Conservation (phyloP, 2,888 invertebrate genomes). For the Macrosoma leucophasiata region DNA sequence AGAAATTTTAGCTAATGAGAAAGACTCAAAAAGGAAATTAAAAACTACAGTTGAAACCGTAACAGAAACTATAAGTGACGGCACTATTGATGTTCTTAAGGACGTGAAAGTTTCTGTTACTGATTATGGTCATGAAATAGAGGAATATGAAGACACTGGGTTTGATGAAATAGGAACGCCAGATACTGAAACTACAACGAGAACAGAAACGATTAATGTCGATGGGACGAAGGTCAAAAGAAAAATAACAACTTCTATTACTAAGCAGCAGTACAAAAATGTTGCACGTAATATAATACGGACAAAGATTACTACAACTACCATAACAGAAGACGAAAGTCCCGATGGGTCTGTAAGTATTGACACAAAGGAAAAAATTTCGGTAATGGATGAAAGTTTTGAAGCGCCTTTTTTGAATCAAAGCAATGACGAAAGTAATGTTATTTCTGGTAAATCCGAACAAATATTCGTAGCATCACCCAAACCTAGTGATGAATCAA, state of each 20-base stretch:
- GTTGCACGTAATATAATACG: slow-evolving; percentile 24
- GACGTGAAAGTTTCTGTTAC: slow-evolving; percentile 33
- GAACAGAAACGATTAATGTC: slow-evolving; percentile 4
- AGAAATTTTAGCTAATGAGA: slow-evolving; percentile 26
- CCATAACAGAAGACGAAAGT: slow-evolving; percentile 33
- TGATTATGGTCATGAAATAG: slow-evolving; percentile 25
- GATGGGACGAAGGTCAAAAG: slow-evolving; percentile 29
- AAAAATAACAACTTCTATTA: slow-evolving; percentile 30
- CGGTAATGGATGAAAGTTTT: slow-evolving; percentile 26
- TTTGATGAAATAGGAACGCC: slow-evolving; percentile 25
- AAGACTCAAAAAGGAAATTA: slow-evolving; percentile 8
- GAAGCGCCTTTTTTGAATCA: slow-evolving; percentile 12
- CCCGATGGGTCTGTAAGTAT: slow-evolving; percentile 34
- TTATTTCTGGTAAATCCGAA: slow-evolving; percentile 6
- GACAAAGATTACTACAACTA: slow-evolving; percentile 32
- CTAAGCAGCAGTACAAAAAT: slow-evolving; percentile 29
- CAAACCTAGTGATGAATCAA: slow-evolving; percentile 31
- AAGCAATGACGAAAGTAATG: slow-evolving; percentile 9
- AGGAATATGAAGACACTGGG: slow-evolving; percentile 10
- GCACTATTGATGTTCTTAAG: slow-evolving; percentile 30
- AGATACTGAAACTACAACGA: slow-evolving; percentile 8
- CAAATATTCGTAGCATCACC: slow-evolving; percentile 7
- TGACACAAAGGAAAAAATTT: slow-evolving; percentile 32
- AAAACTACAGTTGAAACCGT: slow-evolving; percentile 11
- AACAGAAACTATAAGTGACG: slow-evolving; percentile 19